phyloP scores from a whole-genome alignment of 2,888 invertebrate species.

The Caenorhabditis sp. region DNA sequence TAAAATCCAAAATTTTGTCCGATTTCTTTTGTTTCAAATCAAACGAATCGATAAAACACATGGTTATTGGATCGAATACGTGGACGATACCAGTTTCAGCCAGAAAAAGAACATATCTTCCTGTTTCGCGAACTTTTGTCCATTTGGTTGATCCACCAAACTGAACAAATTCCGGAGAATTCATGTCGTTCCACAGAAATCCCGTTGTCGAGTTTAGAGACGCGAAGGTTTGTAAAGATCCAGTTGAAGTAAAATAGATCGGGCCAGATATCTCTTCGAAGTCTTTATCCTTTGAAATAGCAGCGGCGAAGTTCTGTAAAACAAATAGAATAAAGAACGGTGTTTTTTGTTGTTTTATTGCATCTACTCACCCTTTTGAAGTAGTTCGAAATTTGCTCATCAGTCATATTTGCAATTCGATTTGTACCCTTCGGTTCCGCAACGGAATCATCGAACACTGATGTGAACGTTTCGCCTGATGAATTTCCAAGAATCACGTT shows the following conservation, averaged over 20 bases:
- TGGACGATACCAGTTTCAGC: conserved; percentile 22
- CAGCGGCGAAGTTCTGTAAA: neutral
- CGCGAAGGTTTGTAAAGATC: conserved; percentile 18
- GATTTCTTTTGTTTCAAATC: conserved; percentile 12
- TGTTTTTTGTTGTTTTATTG: too few relatives aligned
- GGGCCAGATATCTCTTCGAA: neutral
- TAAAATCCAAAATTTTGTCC: conserved; percentile 28
- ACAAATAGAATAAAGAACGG: neutral
- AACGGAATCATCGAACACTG: conserved; percentile 16
- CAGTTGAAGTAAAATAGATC: conserved; percentile 7
- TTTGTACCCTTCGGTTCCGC: conserved; percentile 22
- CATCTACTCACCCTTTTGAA: conserved; percentile 18
- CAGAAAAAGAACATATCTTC: conserved; percentile 21
- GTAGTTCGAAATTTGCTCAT: conserved; percentile 19
- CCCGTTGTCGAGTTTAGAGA: conserved; percentile 6
- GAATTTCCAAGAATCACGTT: conserved; percentile 22
- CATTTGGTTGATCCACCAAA: conserved; percentile 18
- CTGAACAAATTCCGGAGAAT: conserved; percentile 5
- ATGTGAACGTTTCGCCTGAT: conserved; percentile 7
- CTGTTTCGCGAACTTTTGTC: conserved; percentile 21
- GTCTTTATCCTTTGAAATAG: neutral
- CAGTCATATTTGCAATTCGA: conserved; percentile 18
- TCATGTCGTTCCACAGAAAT: conserved; percentile 14
- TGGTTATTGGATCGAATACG: conserved; percentile 24
- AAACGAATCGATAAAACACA: conserved; percentile 17